phyloP scores from a whole-genome alignment of 2,888 invertebrate species.

The Eupithecia insigniata region DNA sequence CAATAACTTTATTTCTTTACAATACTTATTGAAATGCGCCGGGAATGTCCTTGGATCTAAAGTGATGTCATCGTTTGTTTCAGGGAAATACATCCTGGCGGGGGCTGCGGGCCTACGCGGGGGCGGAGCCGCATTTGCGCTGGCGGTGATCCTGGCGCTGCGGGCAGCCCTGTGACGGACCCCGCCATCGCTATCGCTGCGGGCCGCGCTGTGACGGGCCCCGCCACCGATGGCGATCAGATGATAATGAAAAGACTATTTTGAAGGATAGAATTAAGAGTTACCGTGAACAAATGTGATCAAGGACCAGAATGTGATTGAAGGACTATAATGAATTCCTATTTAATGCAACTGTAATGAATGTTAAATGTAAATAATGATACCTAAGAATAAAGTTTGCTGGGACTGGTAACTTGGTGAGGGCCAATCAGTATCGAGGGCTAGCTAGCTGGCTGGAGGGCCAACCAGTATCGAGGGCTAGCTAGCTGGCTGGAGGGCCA shows the following conservation, averaged over 20 bases:
- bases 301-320: neutral
- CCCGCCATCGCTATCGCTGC: neutral
- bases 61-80: conserved; percentile 27
- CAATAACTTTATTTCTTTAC: too few species aligned
- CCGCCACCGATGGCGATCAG: neutral
- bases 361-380: neutral
- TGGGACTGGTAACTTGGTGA: too few species aligned
- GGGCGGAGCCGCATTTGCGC: conserved; percentile 49
- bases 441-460: too few species aligned
- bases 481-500: too few species aligned
- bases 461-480: too few species aligned
- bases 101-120: conserved; percentile 44
- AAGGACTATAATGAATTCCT: neutral
- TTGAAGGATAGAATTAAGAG: neutral
- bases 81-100: conserved; percentile 76
- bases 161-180: neutral
- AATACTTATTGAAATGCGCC: too few species aligned
- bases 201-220: neutral
- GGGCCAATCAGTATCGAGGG: too few species aligned
- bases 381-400: too few species aligned
- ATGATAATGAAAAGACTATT: neutral
- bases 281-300: neutral
- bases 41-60: too few species aligned
- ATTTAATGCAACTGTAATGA: neutral
- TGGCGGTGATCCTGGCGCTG: conserved; percentile 32